phyloP scores from a whole-genome alignment of 2,113 vertebrate genomes.

The Clarias macrocephalus region DNA sequence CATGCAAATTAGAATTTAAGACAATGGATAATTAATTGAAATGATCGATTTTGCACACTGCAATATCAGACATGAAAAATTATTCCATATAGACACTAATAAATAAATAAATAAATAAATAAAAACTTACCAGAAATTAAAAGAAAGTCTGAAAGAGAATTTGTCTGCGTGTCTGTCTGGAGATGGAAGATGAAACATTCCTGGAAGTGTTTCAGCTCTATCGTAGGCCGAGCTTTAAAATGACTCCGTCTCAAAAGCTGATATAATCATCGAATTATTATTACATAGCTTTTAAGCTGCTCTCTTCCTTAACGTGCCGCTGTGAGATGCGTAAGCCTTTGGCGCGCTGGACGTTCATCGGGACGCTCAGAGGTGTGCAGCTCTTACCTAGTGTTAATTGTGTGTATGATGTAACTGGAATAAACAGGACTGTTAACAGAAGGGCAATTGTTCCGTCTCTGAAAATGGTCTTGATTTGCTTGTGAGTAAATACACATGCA shows the following conservation, averaged over 20 bases:
- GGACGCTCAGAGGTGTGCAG: neutral
- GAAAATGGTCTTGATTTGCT: constrained; percentile 20
- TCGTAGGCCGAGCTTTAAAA: neutral
- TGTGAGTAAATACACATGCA: constrained; percentile 16
- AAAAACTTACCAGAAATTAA: neutral
- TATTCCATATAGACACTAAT: neutral
- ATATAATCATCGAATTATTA: neutral
- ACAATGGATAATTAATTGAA: neutral
- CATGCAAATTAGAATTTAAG: neutral
- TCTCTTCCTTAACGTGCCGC: neutral
- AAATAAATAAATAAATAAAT: neutral
- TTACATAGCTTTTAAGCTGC: neutral
- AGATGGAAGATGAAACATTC: neutral
- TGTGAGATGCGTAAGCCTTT: neutral
- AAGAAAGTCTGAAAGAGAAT: neutral
- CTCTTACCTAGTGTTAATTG: neutral
- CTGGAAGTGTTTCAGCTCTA: neutral
- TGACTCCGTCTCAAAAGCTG: neutral
- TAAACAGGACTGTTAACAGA: constrained; percentile 5
- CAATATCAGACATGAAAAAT: neutral
- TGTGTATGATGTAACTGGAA: constrained; percentile 7
- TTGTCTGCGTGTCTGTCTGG: neutral
- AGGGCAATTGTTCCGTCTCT: constrained; percentile 11
- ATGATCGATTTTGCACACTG: neutral
- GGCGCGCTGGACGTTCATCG: neutral